A percentile compares a stretch with the other conserved stretches of the same genome.
phyloP scores from a whole-genome alignment of 2,888 invertebrate genomes.

The Ceraclea dissimilis region DNA sequence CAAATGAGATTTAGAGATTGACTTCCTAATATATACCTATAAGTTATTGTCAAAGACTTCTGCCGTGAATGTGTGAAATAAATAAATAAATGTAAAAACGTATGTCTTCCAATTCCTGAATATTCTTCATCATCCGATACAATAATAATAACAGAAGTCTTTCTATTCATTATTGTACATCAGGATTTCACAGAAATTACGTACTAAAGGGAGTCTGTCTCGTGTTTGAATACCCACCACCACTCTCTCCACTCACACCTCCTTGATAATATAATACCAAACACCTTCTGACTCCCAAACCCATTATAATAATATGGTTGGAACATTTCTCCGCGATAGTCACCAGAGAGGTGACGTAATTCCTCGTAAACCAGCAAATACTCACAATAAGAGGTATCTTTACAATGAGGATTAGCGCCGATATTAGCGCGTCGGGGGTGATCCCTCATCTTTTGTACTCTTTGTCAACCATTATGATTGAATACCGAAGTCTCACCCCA shows the following conservation, averaged over 20 bases:
- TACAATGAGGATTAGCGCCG: constrained; percentile 26
- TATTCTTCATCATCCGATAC: constrained; percentile 2
- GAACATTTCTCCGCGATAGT: no score
- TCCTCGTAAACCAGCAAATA: constrained; percentile 24
- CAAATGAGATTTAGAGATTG: no score
- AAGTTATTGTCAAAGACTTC: no score
- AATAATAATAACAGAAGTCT: constrained; percentile 18
- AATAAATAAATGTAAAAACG: no score
- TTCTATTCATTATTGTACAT: constrained; percentile 7
- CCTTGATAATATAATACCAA: not conserved
- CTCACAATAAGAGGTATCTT: constrained; percentile 20
- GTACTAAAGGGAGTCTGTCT: not conserved
- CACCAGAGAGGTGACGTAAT: constrained; percentile 21
- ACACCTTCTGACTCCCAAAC: no score
- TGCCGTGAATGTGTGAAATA: no score
- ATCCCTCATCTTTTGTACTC: constrained; percentile 20
- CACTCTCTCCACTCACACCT: not conserved
- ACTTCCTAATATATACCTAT: no score
- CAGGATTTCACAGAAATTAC: not conserved
- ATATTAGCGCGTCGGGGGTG: constrained; percentile 21
- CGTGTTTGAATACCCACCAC: no score
- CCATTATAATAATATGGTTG: no score
- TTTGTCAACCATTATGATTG: constrained; percentile 26
- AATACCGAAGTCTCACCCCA: constrained; percentile 20
- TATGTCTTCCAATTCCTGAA: no score